phyloP scores from a whole-genome alignment of 2,113 vertebrate genomes.

The Carettochelys insculpta region DNA sequence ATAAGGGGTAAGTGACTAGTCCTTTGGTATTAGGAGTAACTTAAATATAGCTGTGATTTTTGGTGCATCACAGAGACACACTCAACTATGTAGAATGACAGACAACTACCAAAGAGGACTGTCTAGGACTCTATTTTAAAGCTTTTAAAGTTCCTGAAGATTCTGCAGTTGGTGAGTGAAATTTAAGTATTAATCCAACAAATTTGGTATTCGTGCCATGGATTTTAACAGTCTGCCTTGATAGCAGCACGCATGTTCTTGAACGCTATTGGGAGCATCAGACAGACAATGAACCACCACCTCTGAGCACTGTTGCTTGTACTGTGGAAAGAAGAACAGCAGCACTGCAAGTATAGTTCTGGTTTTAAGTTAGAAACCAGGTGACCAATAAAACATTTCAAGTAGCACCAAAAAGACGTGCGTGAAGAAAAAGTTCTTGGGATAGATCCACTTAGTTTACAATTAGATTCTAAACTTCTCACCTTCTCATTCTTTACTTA shows the following conservation, averaged over 20 bases:
- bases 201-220: neutral
- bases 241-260: neutral
- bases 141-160: neutral
- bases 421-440: no score
- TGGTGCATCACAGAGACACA: neutral
- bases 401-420: neutral
- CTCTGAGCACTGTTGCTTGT: neutral
- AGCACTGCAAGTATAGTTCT: neutral
- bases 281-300: neutral
- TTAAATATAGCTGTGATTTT: neutral
- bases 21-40: neutral
- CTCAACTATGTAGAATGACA: neutral
- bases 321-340: neutral
- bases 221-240: neutral
- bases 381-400: neutral
- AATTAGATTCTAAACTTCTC: neutral
- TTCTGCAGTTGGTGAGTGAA: neutral
- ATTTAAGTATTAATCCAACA: neutral
- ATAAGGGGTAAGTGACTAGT: neutral
- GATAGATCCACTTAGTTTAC: neutral
- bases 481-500: neutral
- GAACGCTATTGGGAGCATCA: neutral
- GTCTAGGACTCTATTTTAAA: neutral
- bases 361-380: neutral
- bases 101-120: neutral